Base-by-base conservation (phyloP, 2,888 invertebrate genomes). In the Trissolcus japonicus region DNA sequence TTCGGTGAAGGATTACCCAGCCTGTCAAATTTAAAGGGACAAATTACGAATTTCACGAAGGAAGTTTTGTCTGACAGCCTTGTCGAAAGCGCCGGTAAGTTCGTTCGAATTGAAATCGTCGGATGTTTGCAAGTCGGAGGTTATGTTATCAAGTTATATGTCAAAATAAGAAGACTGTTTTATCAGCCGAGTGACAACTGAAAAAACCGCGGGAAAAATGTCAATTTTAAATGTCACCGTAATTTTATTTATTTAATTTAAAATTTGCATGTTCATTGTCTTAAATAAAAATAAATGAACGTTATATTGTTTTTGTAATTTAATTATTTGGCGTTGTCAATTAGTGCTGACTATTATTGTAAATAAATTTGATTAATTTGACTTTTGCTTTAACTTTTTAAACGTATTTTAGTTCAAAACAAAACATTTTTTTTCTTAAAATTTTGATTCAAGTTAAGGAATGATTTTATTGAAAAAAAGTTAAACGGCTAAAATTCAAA, bases 31-130 rank as follows among this genome's bases (percentile, higher is more conserved):
- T 90, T 97, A 80, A 96, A 96, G 89, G 97, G 96, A 81, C 97
- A 97, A 91, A 92, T 97, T 84, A 93, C 94, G 41, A 96, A 92
- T 90, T 94, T 97, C 85, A 96, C 97, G 73, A 95, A 95, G 88
- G 96, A 96, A 90, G 96, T 97, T 83, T 91, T 97, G 86, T 93
- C 95, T 80, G 96, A 96, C 83, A 92, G 91, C 79, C 91, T 91
- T 84, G 92, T 90, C 74, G 93, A 93, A 84, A 92, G 91, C 86
- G 91, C 90, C 86, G 92, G 92, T 92, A 88, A 79, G 87, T 84
- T 57, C 41, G 57, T 53, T 43, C 25, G 48, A 14, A 6, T 41
- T 6, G 16, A 53, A 61, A 63, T 6, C 6, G 40, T 6, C 6
- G 6, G 1, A 4, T 46, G 19, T 53, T 41, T 25, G 29, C 21